phyloP scores from a whole-genome alignment of 2,888 invertebrate genomes.

The Busseola fusca region DNA sequence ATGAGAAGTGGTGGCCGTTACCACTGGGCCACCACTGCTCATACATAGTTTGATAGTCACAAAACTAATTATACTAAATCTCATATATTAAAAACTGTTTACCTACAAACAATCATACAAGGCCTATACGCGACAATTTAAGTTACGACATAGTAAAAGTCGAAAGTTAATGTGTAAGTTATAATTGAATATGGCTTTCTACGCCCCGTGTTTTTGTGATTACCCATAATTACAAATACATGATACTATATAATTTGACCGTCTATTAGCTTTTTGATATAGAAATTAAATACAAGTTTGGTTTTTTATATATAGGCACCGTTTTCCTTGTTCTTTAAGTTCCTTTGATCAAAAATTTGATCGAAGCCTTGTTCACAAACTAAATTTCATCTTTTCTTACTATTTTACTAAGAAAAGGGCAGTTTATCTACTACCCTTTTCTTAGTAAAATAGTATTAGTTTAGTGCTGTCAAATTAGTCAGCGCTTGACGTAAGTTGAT shows the following conservation, averaged over 20 bases:
- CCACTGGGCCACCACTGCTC: too few species aligned
- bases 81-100: slow-evolving; percentile 5
- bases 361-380: too few species aligned
- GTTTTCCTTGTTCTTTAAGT: too few species aligned
- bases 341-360: too few species aligned
- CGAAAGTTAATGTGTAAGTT: slow-evolving; percentile 47
- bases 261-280: slow-evolving; percentile 19
- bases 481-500: too few species aligned
- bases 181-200: slow-evolving; percentile 59
- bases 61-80: background rate
- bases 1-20: too few species aligned
- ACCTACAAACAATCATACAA: background rate
- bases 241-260: slow-evolving; percentile 34
- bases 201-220: slow-evolving; percentile 50
- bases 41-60: background rate
- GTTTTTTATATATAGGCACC: slow-evolving; percentile 2
- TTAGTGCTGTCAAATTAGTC: too few species aligned
- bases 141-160: slow-evolving; percentile 53
- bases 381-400: too few species aligned
- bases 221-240: slow-evolving; percentile 53
- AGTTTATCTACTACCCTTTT: too few species aligned
- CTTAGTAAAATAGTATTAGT: too few species aligned
- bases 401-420: too few species aligned
- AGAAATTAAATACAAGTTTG: slow-evolving; percentile 19
- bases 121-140: slow-evolving; percentile 21